A percentile compares a stretch with the other conserved stretches of the same genome.
phyloP scores from a whole-genome alignment of 2,113 vertebrate species.

The Lasiurus cinereus region DNA sequence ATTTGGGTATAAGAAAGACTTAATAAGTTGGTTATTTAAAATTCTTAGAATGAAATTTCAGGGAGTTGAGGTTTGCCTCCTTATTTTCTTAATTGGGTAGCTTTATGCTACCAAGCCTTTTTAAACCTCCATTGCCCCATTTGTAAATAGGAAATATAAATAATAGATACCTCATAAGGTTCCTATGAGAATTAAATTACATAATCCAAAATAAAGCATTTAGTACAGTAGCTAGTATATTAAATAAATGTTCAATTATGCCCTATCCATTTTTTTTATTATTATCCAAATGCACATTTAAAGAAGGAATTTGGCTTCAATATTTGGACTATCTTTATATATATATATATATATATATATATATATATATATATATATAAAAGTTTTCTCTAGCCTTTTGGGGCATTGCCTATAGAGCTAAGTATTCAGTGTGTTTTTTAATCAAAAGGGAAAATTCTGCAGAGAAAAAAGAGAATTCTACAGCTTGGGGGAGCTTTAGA shows the following conservation, averaged over 20 bases:
- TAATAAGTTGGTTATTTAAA: slow-evolving; percentile 54
- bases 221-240: neutral
- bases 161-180: neutral
- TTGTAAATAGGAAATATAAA: slow-evolving; percentile 25
- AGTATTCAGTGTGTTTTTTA: slow-evolving; percentile 8
- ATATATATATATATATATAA: too few relatives aligned
- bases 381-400: neutral
- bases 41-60: slow-evolving; percentile 17
- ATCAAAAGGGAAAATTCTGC: neutral
- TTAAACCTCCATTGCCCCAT: neutral
- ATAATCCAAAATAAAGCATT: slow-evolving; percentile 33
- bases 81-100: neutral
- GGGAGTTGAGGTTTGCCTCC: neutral
- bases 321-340: neutral
- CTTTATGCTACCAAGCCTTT: neutral
- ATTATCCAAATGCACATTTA: neutral
- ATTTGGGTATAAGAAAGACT: neutral
- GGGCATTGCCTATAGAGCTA: neutral
- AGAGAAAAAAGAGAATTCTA: slow-evolving; percentile 1
- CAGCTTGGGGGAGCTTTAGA: neutral
- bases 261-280: neutral
- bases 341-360: neutral
- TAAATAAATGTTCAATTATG: neutral
- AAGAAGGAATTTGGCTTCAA: slow-evolving; percentile 6
- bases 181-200: slow-evolving; percentile 42